A percentile compares a stretch with the other conserved stretches of the same genome.
These are phyloP conservation scores for Yponomeuta malinellus DNA, from an alignment of 2,888 invertebrate genomes.

Conservation along the genomic window DNA sequence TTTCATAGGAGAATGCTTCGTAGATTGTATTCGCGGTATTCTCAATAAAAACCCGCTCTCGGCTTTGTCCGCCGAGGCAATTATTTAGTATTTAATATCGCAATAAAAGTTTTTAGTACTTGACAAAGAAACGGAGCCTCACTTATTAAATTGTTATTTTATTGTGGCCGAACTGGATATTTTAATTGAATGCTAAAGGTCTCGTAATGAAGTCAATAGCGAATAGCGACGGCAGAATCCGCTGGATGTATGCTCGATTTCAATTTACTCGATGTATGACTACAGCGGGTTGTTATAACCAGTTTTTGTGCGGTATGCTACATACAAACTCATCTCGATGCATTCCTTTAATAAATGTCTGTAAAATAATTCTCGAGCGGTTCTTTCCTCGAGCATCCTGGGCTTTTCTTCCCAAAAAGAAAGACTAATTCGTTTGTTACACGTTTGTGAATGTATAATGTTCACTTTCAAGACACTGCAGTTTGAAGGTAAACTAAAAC, in stretches of 20 bases:
- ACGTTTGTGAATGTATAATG: too few relatives aligned
- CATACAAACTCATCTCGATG: slow-evolving; percentile 35
- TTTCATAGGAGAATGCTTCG: slow-evolving; percentile 37
- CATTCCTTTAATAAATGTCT: slow-evolving; percentile 54
- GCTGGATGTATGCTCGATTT: slow-evolving; percentile 26
- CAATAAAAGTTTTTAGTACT: slow-evolving; percentile 12
- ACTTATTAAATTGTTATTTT: slow-evolving; percentile 2
- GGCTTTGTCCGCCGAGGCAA: slow-evolving; percentile 20
- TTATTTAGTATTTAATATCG: slow-evolving; percentile 16
- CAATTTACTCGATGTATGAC: slow-evolving; percentile 28
- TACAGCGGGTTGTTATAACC: slow-evolving; percentile 45
- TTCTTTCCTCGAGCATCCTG: not conserved
- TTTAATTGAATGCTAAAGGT: slow-evolving; percentile 10
- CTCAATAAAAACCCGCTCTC: slow-evolving; percentile 48
- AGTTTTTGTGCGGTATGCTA: slow-evolving; percentile 40
- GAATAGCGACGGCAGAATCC: slow-evolving; percentile 16
- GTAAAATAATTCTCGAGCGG: slow-evolving; percentile 31
- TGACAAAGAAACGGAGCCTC: slow-evolving; percentile 5
- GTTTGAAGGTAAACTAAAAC: too few relatives aligned
- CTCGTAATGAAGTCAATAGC: slow-evolving; percentile 38
- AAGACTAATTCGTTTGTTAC: not conserved
- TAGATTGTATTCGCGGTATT: slow-evolving; percentile 61
- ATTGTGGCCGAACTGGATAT: slow-evolving; percentile 3
- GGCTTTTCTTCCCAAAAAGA: not conserved
- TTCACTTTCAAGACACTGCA: too few relatives aligned